These are phyloP conservation scores for Rotaria sp. DNA, from an alignment of 2,888 invertebrate species.

Conservation along the genomic window DNA sequence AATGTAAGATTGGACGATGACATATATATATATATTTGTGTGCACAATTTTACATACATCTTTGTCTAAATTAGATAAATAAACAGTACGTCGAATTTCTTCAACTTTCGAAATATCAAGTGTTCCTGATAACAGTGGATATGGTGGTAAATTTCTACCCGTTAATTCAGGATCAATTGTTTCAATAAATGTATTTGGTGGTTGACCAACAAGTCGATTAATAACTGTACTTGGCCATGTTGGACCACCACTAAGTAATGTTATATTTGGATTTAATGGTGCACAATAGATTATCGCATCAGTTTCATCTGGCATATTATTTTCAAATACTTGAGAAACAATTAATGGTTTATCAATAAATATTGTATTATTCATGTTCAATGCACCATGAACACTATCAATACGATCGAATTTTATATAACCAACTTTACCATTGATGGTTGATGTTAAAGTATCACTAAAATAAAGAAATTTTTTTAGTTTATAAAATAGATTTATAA, in stretches of 20 bases:
- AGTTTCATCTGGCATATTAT: slow-evolving; percentile 80
- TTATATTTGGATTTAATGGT: slow-evolving; percentile 79
- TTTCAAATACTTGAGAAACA: slow-evolving; percentile 76
- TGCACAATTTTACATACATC: too few species aligned
- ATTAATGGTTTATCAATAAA: slow-evolving; percentile 94
- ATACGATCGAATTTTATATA: slow-evolving; percentile 89
- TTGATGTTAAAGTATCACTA: slow-evolving; percentile 28
- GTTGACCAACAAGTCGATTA: slow-evolving; percentile 15
- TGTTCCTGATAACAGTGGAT: slow-evolving; percentile 64
- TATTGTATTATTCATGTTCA: slow-evolving; percentile 95
- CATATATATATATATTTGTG: too few species aligned
- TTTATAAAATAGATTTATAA: too few species aligned
- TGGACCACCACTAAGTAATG: slow-evolving; percentile 62
- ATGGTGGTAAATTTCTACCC: slow-evolving; percentile 70
- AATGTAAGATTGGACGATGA: too few species aligned
- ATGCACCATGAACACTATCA: slow-evolving; percentile 80
- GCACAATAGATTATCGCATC: slow-evolving; percentile 83
- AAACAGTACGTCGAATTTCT: slow-evolving; percentile 84
- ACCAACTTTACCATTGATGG: slow-evolving; percentile 78
- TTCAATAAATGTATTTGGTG: slow-evolving; percentile 44
- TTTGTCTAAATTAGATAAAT: slow-evolving; percentile 72
- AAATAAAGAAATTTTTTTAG: background rate
- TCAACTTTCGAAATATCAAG: slow-evolving; percentile 82
- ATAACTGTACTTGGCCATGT: slow-evolving; percentile 37
- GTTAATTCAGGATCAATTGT: slow-evolving; percentile 76